A percentile compares a stretch with the other conserved stretches of the same genome.
Evolutionary conservation across 37 sponge, comb jelly and placozoan species (phyloP).

Genomic region (Corticium candelabrum): DNA sequence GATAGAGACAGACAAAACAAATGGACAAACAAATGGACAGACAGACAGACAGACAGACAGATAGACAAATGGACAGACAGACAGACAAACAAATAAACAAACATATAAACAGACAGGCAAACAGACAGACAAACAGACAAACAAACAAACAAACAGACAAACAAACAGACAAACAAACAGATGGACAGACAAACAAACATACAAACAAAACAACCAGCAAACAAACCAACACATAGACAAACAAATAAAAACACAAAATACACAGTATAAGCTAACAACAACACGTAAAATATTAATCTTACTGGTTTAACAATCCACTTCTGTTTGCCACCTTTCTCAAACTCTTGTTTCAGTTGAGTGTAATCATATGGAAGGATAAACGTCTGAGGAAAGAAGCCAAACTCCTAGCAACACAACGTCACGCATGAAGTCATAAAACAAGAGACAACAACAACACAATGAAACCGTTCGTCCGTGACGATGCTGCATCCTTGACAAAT

Average conservation of each 20-base stretch:
- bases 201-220: too few species aligned
- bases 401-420: conserved; percentile 39
- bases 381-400: conserved; percentile 84
- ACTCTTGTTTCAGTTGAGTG: conserved; percentile 55
- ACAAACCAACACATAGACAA: too few species aligned
- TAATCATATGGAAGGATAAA: conserved; percentile 79
- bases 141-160: too few species aligned
- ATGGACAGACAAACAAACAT: too few species aligned
- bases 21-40: too few species aligned
- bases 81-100: too few species aligned
- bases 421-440: background rate
- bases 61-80: too few species aligned
- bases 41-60: too few species aligned
- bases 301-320: conserved; percentile 95
- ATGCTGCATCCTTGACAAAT: conserved; percentile 49
- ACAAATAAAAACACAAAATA: background rate
- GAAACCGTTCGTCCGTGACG: conserved; percentile 39
- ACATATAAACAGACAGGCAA: too few species aligned
- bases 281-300: background rate
- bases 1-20: too few species aligned
- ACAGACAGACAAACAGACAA: too few species aligned
- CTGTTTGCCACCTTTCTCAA: conserved; percentile 60
- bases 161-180: too few species aligned
- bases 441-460: background rate
- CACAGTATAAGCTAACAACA: background rate